Percentiles rank a stretch among this genome's conserved stretches.
Evolutionary conservation across 1,140 invertebrate genomes (phyloP).

Genomic region (Scylla paramamosain): DNA sequence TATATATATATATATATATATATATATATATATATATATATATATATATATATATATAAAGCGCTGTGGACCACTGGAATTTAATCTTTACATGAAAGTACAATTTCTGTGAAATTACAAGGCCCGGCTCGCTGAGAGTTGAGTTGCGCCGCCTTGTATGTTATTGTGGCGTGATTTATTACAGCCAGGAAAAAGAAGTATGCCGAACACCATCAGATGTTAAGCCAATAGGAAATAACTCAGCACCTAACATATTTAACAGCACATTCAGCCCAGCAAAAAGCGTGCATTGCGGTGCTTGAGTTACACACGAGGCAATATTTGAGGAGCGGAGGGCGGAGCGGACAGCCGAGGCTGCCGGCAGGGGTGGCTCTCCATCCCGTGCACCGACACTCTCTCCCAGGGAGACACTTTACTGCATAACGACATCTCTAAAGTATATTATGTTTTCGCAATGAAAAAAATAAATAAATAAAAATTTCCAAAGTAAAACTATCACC

Average conservation of each 20-base stretch:
- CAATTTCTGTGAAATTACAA: not conserved
- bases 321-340: not conserved
- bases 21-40: constrained; percentile 58
- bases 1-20: constrained; percentile 55
- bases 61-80: not conserved
- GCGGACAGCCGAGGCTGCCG: not conserved
- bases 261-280: not conserved
- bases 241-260: not conserved
- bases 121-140: not conserved
- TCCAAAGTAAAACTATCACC: not conserved
- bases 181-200: not conserved
- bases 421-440: not conserved
- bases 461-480: no score
- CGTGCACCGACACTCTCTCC: not conserved
- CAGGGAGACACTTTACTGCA: not conserved
- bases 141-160: not conserved
- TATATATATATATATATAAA: constrained; percentile 60
- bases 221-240: not conserved
- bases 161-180: not conserved
- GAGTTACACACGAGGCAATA: constrained; percentile 11
- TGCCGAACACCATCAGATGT: not conserved
- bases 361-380: not conserved
- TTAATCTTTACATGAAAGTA: not conserved
- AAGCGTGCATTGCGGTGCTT: not conserved
- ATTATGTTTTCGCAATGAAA: not conserved